Evolutionary conservation across 2,797 vertebrate genomes (phyloP).

Genomic region (Eidolon dupreanum): DNA sequence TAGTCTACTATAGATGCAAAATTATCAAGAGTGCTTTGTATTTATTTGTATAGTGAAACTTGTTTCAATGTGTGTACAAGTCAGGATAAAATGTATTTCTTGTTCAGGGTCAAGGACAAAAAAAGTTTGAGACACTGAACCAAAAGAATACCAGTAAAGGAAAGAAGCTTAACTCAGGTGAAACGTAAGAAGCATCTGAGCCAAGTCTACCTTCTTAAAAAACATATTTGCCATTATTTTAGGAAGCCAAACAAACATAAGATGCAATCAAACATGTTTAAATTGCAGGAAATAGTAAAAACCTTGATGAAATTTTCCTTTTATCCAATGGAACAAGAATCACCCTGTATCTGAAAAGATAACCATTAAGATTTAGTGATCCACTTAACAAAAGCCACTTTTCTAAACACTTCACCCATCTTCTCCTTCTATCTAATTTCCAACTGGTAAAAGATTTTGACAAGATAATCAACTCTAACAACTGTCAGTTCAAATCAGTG

Average conservation of each 20-base stretch:
- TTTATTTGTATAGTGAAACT: neutral
- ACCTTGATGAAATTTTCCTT: conserved; percentile 22
- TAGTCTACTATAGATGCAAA: neutral
- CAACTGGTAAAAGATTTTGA: conserved; percentile 23
- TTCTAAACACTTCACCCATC: neutral
- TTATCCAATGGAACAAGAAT: conserved; percentile 1
- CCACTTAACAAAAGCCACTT: conserved; percentile 19
- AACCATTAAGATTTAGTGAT: neutral
- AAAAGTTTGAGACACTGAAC: neutral
- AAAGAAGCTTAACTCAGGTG: neutral
- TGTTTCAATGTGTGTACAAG: neutral
- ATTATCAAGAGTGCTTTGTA: neutral
- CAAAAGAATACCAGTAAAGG: conserved; percentile 10
- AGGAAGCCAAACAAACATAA: conserved; percentile 24
- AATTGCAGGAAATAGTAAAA: conserved; percentile 20
- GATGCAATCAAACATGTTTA: neutral
- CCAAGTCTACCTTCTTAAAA: conserved; percentile 19
- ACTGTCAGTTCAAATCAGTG: neutral
- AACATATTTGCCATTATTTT: neutral
- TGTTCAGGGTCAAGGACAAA: neutral
- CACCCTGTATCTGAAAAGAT: neutral
- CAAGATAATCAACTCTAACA: neutral
- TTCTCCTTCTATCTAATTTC: neutral
- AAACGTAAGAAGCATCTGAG: neutral
- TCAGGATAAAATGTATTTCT: conserved; percentile 1